Conservation (phyloP, 1,140 invertebrate genomes). For the Notospermus geniculatus region DNA sequence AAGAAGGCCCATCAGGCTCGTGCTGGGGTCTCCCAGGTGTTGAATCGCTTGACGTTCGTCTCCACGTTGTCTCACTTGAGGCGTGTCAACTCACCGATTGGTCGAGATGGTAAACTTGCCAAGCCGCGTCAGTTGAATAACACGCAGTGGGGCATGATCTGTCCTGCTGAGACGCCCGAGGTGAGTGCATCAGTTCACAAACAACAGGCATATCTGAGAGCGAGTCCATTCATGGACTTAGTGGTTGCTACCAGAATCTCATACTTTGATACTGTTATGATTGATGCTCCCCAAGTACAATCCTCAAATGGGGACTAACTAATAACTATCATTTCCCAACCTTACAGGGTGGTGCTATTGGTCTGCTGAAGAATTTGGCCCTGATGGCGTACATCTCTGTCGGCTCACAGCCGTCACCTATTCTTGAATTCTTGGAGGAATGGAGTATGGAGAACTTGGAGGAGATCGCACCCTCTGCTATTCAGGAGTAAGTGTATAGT, state of each 20-base stretch:
- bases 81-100: conserved; percentile 96
- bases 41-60: conserved; percentile 85
- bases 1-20: conserved; percentile 98
- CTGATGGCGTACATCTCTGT: conserved; percentile 99
- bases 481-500: conserved; percentile 68
- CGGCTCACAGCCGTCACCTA: conserved; percentile 95
- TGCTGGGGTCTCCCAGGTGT: conserved; percentile 81
- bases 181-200: conserved; percentile 49
- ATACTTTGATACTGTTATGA: too few relatives aligned
- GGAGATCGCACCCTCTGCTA: conserved; percentile 91
- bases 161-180: conserved; percentile 98
- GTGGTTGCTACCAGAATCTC: too few relatives aligned
- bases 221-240: background rate
- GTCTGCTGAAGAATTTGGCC: conserved; percentile 94
- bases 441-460: conserved; percentile 99
- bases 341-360: conserved; percentile 63
- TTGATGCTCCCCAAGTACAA: too few relatives aligned
- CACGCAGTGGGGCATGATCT: conserved; percentile 98
- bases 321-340: conserved; percentile 11
- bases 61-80: conserved; percentile 96
- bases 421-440: conserved; percentile 99
- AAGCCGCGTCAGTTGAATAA: conserved; percentile 98
- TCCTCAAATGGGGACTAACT: too few relatives aligned
- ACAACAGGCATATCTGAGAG: background rate
- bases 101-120: conserved; percentile 95